Percentiles rank a stretch among this genome's conserved stretches.
Evolutionary conservation across 2,113 vertebrate genomes (phyloP).

Genomic region (Hydrolagus affinis): DNA sequence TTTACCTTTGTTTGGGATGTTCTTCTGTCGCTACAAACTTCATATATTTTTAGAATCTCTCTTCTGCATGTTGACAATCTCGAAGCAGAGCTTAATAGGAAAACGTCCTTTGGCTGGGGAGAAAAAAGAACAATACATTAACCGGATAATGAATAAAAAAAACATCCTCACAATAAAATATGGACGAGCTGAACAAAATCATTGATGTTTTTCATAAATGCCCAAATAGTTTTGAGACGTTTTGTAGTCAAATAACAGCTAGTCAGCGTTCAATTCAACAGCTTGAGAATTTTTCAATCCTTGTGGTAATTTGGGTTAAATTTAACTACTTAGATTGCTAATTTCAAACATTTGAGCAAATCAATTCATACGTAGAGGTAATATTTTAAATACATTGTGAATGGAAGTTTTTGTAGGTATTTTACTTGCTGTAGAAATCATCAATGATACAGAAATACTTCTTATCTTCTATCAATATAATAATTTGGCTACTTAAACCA

Average conservation of each 20-base stretch:
- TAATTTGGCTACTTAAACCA: too few relatives aligned
- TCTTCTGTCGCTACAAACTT: background rate
- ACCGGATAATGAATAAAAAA: background rate
- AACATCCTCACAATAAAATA: background rate
- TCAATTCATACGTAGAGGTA: background rate
- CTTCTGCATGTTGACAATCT: background rate
- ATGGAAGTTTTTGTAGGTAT: background rate
- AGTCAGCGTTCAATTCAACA: background rate
- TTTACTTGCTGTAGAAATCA: background rate
- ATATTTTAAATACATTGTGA: background rate
- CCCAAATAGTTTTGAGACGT: background rate
- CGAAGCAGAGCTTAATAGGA: background rate
- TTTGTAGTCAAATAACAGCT: background rate
- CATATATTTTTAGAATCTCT: background rate
- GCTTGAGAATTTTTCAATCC: background rate
- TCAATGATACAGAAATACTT: too few relatives aligned
- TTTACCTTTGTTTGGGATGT: background rate
- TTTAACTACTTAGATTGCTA: background rate
- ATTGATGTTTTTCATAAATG: background rate
- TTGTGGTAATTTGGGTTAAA: background rate
- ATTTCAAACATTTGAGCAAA: background rate
- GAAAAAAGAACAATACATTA: background rate
- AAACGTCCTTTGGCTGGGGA: background rate
- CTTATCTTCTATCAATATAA: too few relatives aligned
- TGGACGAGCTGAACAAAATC: background rate